Base-by-base conservation (phyloP, 2,797 vertebrate species). In the Dromococcyx pavoninus region DNA sequence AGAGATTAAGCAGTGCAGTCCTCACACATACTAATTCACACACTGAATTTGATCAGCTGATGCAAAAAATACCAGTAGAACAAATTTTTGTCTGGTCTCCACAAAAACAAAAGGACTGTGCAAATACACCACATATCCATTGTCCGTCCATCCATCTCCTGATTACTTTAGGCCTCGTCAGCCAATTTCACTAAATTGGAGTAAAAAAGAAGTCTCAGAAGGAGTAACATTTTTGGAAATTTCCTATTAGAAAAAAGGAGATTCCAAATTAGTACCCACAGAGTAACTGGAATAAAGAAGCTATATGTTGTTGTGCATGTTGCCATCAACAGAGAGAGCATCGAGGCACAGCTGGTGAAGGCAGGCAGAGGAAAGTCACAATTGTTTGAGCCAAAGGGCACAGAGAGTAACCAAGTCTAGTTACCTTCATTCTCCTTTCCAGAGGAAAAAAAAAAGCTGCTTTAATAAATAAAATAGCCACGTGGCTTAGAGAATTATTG, bases 401-500 rank as follows among this genome's bases (percentile, higher is more conserved):
- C 44, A 75, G 44, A 56, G 33, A 35, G 17, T 72, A 69, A 88
- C 88, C 61, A 88, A 71, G 46, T 69, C 41, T 57, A 64, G 86
- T 86, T 86, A 90, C 58, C 86, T 83, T 91, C 76, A 81, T n/a
- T 78, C 73, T 93, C 80, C 27, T 84, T 37, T 83, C 12, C 0
- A 80, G 79, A 41, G 39, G 17, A 54, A 85, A 91, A 91, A 46
- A 46, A n/a, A n/a, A 66, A 82, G 44, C 70, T 60, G 62, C 86
- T 94, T 90, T 88, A 88, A 80, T 83, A 95, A 91, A 79, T 72
- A 89, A 89, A 88, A 93, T 5, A 91, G 82, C 65, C 54, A 69
- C 12, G 27, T 3, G 1, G 76, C 58, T 92, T 78, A 75, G 17
- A 72, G 62, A 83, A 72, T 80, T 92, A 94, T 86, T 89, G 91